Percentiles rank a stretch among this genome's conserved stretches.
Evolutionary conservation across 1,140 invertebrate species (phyloP).

Genomic region (Saccostrea glomerata): DNA sequence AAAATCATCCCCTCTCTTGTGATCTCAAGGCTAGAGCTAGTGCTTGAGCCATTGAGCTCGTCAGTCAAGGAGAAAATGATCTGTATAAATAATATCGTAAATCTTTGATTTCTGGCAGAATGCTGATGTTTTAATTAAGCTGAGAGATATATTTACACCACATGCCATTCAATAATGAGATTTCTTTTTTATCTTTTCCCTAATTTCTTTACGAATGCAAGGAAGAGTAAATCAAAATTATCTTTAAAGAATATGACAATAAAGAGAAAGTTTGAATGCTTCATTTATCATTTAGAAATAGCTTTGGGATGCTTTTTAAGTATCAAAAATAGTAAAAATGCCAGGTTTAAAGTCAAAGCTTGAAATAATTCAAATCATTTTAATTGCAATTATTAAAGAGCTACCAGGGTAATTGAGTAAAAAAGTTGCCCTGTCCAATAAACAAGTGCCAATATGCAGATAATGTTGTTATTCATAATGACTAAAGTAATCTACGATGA

Average conservation of each 20-base stretch:
- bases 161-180: constrained; percentile 11
- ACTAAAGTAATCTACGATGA: too few species aligned
- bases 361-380: not conserved
- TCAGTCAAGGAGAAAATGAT: not conserved
- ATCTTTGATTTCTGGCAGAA: constrained; percentile 17
- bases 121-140: constrained; percentile 12
- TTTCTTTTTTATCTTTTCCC: not conserved
- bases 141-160: not conserved
- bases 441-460: too few species aligned
- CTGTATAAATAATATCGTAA: not conserved
- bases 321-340: not conserved
- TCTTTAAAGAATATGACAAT: not conserved
- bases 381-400: not conserved
- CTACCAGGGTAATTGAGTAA: not conserved
- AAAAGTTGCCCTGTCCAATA: too few species aligned
- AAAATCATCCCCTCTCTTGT: not conserved
- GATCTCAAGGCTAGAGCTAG: not conserved
- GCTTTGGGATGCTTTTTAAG: not conserved
- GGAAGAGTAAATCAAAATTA: constrained; percentile 2
- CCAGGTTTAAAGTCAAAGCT: not conserved
- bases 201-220: not conserved
- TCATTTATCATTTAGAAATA: not conserved
- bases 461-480: too few species aligned
- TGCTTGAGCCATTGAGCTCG: constrained; percentile 6
- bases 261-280: constrained; percentile 16